Base-by-base conservation (phyloP, 2,797 vertebrate genomes). In the Octomys mimax region DNA sequence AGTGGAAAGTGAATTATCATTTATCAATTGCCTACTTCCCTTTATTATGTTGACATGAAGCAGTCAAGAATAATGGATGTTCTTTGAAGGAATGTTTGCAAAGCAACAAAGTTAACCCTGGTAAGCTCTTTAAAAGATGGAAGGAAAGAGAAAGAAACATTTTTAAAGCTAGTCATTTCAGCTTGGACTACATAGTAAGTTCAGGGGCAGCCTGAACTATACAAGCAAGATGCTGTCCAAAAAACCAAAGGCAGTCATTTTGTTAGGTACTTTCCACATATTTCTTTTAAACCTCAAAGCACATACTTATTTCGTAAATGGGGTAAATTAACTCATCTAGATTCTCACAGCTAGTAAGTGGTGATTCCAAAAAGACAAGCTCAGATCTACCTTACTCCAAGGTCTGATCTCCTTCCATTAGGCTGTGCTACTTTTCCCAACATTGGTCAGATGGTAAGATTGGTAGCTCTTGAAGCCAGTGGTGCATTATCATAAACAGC, bases 281-380 rank as follows among this genome's bases (percentile, higher is more conserved):
- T 88, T 95, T 92, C 81, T 80, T 96, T 96, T 95, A 66, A 93
- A 92, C 31, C 64, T 95, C 73, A 93, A 96, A 93, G 75, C 36
- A 31, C 18, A 73, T 54, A 80, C 71, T 57, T 79, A 42, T 92
- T 90, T 93, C 46, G n/a, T 36, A 93, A 88, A 90, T 49, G 70
- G 70, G 46, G 24, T 89, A 73, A 54, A 24, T 88, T 62, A 96
- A 52, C 5, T 46, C 88, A 36, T 49, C 59, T 39, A 87, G 52
- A 18, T 89, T 91, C 33, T 92, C 59, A 26, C 1, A 68, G 5
- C 24, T 10, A 28, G 12, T 70, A 62, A 81, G 22, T 49, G 28
- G 7, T 57, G 84, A 95, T 82, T 77, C 18, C 42, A 52, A 46
- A 19, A 87, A 89, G 10, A 87, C 7, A 90, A 89, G 64, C 21